Conservation (phyloP, 2,888 invertebrate genomes). For the Alitta virens region DNA sequence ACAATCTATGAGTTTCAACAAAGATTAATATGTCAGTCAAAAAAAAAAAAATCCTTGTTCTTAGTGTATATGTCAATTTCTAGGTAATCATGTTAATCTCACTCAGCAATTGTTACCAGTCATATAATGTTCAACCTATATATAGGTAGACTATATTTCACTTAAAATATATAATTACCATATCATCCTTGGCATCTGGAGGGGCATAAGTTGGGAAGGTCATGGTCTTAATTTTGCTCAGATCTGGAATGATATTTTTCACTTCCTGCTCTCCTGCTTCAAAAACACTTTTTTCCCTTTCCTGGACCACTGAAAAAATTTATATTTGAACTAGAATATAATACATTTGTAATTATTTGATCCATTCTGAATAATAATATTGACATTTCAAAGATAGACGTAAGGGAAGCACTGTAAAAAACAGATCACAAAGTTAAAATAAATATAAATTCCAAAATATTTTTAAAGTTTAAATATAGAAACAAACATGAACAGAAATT, state of each 20-base stretch:
- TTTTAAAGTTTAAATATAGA: too few relatives aligned
- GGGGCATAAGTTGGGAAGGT: constrained; percentile 47
- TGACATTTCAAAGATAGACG: too few relatives aligned
- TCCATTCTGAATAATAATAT: not conserved
- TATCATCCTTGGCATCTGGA: constrained; percentile 52
- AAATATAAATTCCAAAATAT: too few relatives aligned
- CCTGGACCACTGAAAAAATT: constrained; percentile 1
- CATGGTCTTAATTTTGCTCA: constrained; percentile 34
- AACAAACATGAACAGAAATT: too few relatives aligned
- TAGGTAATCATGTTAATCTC: not conserved
- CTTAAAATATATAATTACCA: constrained; percentile 31
- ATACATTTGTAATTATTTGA: not conserved
- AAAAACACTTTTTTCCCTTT: constrained; percentile 4
- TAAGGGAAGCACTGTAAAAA: too few relatives aligned
- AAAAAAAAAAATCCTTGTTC: too few relatives aligned
- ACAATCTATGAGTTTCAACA: too few relatives aligned
- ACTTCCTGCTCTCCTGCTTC: constrained; percentile 2
- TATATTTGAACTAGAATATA: not conserved
- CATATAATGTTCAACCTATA: too few relatives aligned
- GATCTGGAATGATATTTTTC: not conserved
- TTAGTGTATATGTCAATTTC: too few relatives aligned
- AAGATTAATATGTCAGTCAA: too few relatives aligned
- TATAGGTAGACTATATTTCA: too few relatives aligned
- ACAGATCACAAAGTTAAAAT: too few relatives aligned
- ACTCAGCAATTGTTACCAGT: not conserved